A percentile compares a stretch with the other conserved stretches of the same genome.
These are phyloP conservation scores for Rhodinocichla rosea DNA, from an alignment of 2,113 vertebrate genomes.

Conservation along the genomic window DNA sequence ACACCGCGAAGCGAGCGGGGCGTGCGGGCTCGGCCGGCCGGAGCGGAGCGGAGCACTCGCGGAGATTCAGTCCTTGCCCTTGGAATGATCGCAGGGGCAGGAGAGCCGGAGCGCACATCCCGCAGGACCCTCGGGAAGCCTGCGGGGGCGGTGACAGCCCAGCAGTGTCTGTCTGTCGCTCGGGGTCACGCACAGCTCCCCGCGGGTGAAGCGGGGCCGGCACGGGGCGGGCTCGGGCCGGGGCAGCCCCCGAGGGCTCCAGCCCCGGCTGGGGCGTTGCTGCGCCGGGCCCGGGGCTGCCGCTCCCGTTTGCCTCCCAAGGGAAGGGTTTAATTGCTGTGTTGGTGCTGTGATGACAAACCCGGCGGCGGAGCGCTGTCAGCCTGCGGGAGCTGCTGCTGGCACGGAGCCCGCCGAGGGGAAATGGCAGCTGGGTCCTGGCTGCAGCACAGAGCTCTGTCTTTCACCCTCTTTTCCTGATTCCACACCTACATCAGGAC, in stretches of 20 bases:
- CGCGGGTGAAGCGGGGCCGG: background rate
- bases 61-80: background rate
- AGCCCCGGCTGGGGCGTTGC: background rate
- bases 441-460: background rate
- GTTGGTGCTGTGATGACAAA: background rate
- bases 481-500: background rate
- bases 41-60: background rate
- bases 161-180: background rate
- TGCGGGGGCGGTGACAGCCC: rapidly evolving
- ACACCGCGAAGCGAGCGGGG: background rate
- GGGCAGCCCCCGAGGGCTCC: background rate
- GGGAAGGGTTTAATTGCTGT: background rate
- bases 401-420: background rate
- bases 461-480: background rate
- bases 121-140: rapidly evolving
- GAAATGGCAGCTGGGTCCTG: background rate
- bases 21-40: rapidly evolving
- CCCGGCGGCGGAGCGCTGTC: background rate
- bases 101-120: background rate
- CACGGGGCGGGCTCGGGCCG: no score
- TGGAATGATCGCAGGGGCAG: rapidly evolving
- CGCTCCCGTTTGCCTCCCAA: rapidly evolving
- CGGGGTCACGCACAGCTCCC: background rate
- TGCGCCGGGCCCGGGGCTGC: background rate
- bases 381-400: background rate